These are phyloP conservation scores for Drosophila azteca DNA, from an alignment of 1,140 invertebrate species.

Conservation along the genomic window DNA sequence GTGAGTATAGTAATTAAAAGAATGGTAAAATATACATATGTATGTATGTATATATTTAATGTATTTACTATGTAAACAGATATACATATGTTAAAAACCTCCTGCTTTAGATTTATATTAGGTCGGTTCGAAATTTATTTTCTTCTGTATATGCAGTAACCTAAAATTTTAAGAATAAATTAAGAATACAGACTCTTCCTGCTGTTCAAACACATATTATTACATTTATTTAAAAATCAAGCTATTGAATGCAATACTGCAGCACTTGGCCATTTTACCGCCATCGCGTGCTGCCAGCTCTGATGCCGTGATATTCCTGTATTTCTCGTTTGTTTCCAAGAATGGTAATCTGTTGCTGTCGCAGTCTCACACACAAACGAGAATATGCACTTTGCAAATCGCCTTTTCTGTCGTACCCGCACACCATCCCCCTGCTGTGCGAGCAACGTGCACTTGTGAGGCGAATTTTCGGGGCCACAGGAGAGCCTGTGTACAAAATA, in stretches of 20 bases:
- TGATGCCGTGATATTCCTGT: slow-evolving; percentile 6
- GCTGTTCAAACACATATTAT: too few relatives aligned
- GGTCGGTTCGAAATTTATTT: too few relatives aligned
- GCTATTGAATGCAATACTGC: slow-evolving; percentile 3
- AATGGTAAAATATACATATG: too few relatives aligned
- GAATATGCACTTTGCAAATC: slow-evolving; percentile 58
- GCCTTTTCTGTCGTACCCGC: neutral
- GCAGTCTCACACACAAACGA: slow-evolving; percentile 9
- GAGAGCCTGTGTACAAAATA: slow-evolving; percentile 76
- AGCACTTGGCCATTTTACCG: slow-evolving; percentile 13
- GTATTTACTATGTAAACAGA: too few relatives aligned
- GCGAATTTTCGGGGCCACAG: slow-evolving; percentile 19
- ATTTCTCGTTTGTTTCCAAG: slow-evolving; percentile 58
- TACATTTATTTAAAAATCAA: too few relatives aligned
- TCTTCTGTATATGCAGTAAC: too few relatives aligned
- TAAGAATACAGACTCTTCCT: too few relatives aligned
- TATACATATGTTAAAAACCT: too few relatives aligned
- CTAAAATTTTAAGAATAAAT: too few relatives aligned
- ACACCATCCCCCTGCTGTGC: slow-evolving; percentile 33
- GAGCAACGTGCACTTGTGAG: slow-evolving; percentile 24
- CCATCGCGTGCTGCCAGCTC: slow-evolving; percentile 21
- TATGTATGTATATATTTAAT: too few relatives aligned
- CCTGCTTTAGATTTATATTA: too few relatives aligned
- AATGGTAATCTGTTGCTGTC: slow-evolving; percentile 35
- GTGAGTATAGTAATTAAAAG: too few relatives aligned